Percentiles rank a stretch among this genome's conserved stretches.
These are phyloP conservation scores for Pluvialis apricaria DNA, from an alignment of 2,113 vertebrate species.

Conservation along the genomic window DNA sequence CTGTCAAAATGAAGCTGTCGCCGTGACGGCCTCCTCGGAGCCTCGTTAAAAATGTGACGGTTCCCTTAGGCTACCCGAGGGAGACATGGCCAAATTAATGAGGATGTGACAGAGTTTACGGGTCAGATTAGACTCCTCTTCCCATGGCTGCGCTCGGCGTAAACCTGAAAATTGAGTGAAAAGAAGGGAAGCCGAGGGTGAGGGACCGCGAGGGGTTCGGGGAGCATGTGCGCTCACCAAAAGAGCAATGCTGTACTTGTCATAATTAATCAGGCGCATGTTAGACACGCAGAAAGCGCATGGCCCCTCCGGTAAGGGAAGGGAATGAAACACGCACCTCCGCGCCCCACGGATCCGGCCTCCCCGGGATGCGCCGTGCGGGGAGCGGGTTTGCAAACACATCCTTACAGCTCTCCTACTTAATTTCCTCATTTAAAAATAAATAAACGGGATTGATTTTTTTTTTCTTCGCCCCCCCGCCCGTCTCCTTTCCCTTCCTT, in stretches of 20 bases:
- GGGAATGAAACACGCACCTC: not conserved
- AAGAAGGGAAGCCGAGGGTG: not conserved
- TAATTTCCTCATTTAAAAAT: not conserved
- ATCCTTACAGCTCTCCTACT: not conserved
- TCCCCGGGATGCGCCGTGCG: not conserved
- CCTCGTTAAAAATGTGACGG: conserved; percentile 49
- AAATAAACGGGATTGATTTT: not conserved
- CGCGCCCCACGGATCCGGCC: not conserved
- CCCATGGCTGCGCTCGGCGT: not conserved
- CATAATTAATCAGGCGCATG: conserved; percentile 10
- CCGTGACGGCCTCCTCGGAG: not conserved
- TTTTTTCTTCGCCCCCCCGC: no score
- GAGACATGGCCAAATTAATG: conserved; percentile 50
- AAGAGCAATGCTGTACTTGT: conserved; percentile 63
- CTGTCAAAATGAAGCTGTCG: conserved; percentile 41
- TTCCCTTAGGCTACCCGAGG: conserved; percentile 40
- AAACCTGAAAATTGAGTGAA: not conserved
- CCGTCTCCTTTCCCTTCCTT: not conserved
- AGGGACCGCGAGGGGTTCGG: not conserved
- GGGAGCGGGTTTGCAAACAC: not conserved
- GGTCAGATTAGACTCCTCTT: not conserved
- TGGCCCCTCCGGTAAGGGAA: not conserved
- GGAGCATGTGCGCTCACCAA: not conserved
- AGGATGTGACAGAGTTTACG: conserved; percentile 34
- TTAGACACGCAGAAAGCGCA: not conserved